These are phyloP conservation scores for Acromyrmex charruanus DNA, from an alignment of 1,140 invertebrate species.

Conservation along the genomic window DNA sequence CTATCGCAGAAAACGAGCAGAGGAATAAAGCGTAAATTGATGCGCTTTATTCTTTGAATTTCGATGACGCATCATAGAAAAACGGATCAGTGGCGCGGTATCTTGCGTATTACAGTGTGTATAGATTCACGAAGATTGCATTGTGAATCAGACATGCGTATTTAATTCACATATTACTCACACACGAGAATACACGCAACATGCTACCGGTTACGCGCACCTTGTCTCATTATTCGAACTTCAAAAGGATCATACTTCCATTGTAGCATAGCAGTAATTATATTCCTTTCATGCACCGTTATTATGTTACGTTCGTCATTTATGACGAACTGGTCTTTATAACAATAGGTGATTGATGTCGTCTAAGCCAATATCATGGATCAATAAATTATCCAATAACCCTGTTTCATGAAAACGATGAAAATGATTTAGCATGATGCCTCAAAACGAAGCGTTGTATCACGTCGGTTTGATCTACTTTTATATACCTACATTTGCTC, in stretches of 20 bases:
- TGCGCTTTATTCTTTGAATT: slow-evolving; percentile 11
- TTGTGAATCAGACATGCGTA: slow-evolving; percentile 58
- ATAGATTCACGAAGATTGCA: slow-evolving; percentile 38
- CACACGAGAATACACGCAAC: slow-evolving; percentile 28
- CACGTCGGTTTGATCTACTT: slow-evolving; percentile 8
- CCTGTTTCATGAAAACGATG: neutral
- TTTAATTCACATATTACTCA: slow-evolving; percentile 55
- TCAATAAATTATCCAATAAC: slow-evolving; percentile 24
- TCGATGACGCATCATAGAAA: slow-evolving; percentile 4
- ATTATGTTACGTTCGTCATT: slow-evolving; percentile 42
- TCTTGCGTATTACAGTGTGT: slow-evolving; percentile 29
- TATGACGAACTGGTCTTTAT: slow-evolving; percentile 6
- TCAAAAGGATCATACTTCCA: slow-evolving; percentile 59
- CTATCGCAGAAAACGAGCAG: neutral
- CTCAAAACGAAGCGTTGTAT: neutral
- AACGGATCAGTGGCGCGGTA: slow-evolving; percentile 28
- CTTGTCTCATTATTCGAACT: slow-evolving; percentile 60
- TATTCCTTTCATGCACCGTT: slow-evolving; percentile 47
- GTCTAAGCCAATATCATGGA: slow-evolving; percentile 9
- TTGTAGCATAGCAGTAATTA: slow-evolving; percentile 30
- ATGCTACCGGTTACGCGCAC: slow-evolving; percentile 26
- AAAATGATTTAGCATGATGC: slow-evolving; percentile 6
- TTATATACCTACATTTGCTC: neutral
- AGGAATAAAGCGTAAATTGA: neutral
- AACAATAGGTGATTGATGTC: slow-evolving; percentile 11